These are phyloP conservation scores for Mantis religiosa DNA, from an alignment of 2,888 invertebrate species.

Conservation along the genomic window DNA sequence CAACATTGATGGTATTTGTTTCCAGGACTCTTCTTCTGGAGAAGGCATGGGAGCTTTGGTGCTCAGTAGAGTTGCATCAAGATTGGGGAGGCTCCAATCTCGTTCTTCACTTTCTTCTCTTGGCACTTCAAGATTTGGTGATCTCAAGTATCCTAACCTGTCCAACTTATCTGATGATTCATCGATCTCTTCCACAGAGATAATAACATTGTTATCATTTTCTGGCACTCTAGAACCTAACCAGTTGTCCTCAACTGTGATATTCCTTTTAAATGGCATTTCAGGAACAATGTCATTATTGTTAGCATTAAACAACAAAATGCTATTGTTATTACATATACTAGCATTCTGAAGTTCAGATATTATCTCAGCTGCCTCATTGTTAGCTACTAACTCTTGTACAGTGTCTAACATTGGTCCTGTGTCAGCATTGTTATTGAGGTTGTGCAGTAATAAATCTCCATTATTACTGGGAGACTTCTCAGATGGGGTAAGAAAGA, in stretches of 20 bases:
- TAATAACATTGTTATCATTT: conserved; percentile 1
- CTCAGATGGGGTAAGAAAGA: conserved; percentile 18
- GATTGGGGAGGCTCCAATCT: conserved; percentile 18
- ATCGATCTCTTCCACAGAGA: conserved; percentile 11
- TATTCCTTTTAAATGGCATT: not conserved
- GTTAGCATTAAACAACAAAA: not conserved
- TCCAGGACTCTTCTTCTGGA: conserved; percentile 46
- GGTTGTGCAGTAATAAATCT: not conserved
- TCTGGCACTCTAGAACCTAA: not conserved
- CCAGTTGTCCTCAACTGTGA: not conserved
- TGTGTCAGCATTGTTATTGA: not conserved
- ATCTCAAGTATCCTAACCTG: not conserved
- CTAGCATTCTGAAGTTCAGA: conserved; percentile 23
- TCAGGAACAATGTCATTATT: not conserved
- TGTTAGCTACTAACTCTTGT: conserved; percentile 26
- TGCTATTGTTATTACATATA: conserved; percentile 12
- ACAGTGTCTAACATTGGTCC: conserved; percentile 8
- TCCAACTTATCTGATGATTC: not conserved
- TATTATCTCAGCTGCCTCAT: conserved; percentile 31
- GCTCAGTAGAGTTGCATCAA: conserved; percentile 17
- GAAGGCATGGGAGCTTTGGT: conserved; percentile 43
- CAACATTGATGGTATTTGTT: conserved; percentile 42
- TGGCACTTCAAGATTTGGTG: not conserved
- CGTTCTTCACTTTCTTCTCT: conserved; percentile 10
- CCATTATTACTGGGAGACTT: conserved; percentile 2